Conservation (phyloP, 2,888 invertebrate genomes). For the Yponomeuta sedellus region DNA sequence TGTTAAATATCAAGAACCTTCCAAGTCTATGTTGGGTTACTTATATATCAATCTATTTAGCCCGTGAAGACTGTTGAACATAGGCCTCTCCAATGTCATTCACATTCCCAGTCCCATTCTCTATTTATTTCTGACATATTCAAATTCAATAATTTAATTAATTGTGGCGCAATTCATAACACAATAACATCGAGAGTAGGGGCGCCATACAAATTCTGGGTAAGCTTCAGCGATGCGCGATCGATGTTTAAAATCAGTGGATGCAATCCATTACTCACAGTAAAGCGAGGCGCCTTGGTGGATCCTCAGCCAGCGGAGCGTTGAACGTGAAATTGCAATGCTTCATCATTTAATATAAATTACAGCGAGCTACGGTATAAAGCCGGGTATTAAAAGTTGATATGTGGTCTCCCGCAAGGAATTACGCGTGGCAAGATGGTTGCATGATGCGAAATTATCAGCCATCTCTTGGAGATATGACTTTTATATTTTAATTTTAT, state of each 20-base stretch:
- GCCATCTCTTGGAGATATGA: not conserved
- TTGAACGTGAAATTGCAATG: conserved; percentile 5
- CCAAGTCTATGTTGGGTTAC: too few relatives aligned
- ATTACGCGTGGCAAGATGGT: conserved; percentile 7
- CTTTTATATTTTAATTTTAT: conserved; percentile 4
- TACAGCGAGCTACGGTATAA: conserved; percentile 5
- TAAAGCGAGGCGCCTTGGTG: not conserved
- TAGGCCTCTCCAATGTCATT: too few relatives aligned
- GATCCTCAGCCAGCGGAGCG: not conserved
- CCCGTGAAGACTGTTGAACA: too few relatives aligned
- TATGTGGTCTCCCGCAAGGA: conserved; percentile 12
- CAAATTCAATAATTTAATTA: too few relatives aligned
- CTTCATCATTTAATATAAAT: conserved; percentile 1
- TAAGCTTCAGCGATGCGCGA: not conserved
- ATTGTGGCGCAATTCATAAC: too few relatives aligned
- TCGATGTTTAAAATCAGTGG: not conserved
- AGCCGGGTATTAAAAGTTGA: not conserved
- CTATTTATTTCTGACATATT: too few relatives aligned
- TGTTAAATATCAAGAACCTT: too few relatives aligned
- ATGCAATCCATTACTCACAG: conserved; percentile 5
- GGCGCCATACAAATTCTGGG: not conserved
- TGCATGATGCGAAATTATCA: conserved; percentile 2
- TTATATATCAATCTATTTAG: too few relatives aligned
- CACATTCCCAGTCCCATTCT: too few relatives aligned
- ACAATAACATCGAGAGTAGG: too few relatives aligned